Conservation (phyloP, 2,797 vertebrate species). For the Pangasius krempfi region DNA sequence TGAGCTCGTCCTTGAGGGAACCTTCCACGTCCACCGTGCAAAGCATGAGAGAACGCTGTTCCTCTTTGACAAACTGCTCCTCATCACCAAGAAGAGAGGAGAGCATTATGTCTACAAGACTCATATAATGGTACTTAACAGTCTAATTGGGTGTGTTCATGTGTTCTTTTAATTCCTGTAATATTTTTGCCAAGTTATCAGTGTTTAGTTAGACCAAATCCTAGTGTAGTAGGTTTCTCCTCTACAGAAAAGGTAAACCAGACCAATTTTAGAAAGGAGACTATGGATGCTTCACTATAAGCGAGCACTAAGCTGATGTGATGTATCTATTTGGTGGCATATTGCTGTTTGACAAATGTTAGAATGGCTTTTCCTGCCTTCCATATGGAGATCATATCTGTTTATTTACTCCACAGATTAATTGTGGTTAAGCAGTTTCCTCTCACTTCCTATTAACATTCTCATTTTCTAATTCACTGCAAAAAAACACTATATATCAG, state of each 20-base stretch:
- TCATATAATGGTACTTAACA: conserved; percentile 83
- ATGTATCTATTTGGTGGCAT: neutral
- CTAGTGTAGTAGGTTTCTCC: neutral
- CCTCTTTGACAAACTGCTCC: conserved; percentile 90
- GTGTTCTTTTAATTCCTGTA: neutral
- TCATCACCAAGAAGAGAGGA: conserved; percentile 92
- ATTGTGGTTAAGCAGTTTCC: neutral
- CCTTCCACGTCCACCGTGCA: conserved; percentile 88
- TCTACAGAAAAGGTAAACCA: neutral
- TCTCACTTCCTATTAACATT: conserved; percentile 1
- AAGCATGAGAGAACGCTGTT: conserved; percentile 93
- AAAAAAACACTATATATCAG: neutral
- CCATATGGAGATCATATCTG: conserved; percentile 1
- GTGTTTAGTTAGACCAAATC: neutral
- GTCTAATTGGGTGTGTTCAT: neutral
- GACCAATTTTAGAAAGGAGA: neutral
- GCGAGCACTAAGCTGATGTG: neutral
- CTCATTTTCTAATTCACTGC: conserved; percentile 7
- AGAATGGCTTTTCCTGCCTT: neutral
- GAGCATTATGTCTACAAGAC: conserved; percentile 94
- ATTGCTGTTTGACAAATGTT: neutral
- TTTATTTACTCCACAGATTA: neutral
- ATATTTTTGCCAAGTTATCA: neutral
- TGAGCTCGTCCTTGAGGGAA: conserved; percentile 94
- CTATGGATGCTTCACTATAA: neutral